Evolutionary conservation across 2,113 vertebrate genomes (phyloP).

Genomic region (Falco punctatus): DNA sequence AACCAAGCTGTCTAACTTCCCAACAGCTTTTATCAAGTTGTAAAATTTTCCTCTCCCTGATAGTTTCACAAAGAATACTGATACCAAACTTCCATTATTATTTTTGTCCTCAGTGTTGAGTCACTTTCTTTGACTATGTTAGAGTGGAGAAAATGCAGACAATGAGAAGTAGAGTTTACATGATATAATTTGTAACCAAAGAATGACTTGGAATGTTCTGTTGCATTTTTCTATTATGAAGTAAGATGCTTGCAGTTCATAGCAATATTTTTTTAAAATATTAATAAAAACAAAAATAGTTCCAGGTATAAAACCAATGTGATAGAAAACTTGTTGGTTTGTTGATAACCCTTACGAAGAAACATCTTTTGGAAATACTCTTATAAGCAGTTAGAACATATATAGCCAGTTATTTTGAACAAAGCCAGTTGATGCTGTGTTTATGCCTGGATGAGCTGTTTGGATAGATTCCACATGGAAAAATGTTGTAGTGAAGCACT

Average conservation of each 20-base stretch:
- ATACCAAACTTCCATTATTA: not conserved
- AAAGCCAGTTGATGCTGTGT: fast-evolving
- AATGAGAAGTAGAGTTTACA: not conserved
- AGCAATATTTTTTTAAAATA: not conserved
- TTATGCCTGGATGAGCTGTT: not conserved
- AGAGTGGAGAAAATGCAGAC: not conserved
- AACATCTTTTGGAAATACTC: too few species aligned
- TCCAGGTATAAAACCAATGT: not conserved
- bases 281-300: not conserved
- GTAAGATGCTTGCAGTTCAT: not conserved
- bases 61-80: not conserved
- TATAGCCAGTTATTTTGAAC: not conserved
- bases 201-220: not conserved
- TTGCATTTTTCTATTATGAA: not conserved
- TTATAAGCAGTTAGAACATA: too few species aligned
- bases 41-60: not conserved
- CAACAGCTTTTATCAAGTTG: not conserved
- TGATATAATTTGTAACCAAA: not conserved
- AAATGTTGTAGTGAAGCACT: not conserved
- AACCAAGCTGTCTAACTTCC: not conserved
- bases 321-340: not conserved
- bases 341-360: not conserved
- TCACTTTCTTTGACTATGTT: not conserved
- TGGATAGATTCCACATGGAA: not conserved
- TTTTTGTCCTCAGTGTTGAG: not conserved